These are phyloP conservation scores for Zelostemma sp. DNA, from an alignment of 1,140 invertebrate species.

Conservation along the genomic window DNA sequence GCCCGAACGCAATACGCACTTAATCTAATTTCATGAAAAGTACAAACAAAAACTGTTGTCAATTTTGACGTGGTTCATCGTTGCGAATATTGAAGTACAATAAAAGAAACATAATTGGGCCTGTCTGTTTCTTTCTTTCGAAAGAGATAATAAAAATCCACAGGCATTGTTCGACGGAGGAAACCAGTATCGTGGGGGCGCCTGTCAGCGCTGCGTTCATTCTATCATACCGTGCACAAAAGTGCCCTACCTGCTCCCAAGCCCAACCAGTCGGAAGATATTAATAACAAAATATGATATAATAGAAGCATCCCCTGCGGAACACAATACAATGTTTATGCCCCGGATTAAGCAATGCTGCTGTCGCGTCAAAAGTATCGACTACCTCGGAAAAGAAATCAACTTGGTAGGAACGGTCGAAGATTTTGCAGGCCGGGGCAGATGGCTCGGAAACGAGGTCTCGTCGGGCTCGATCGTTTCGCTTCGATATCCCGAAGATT, in stretches of 20 bases:
- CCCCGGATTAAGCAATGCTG: slow-evolving; percentile 64
- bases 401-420: slow-evolving; percentile 14
- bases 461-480: slow-evolving; percentile 41
- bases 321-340: slow-evolving; percentile 70
- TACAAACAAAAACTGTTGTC: neutral
- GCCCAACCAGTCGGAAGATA: slow-evolving; percentile 69
- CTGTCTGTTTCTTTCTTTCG: slow-evolving; percentile 12
- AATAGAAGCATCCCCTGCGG: slow-evolving; percentile 66
- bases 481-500: slow-evolving; percentile 58
- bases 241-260: slow-evolving; percentile 62
- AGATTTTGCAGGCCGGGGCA: slow-evolving; percentile 47
- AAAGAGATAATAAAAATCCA: slow-evolving; percentile 54
- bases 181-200: slow-evolving; percentile 52
- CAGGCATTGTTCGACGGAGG: slow-evolving; percentile 57
- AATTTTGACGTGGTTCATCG: neutral
- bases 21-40: neutral
- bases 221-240: slow-evolving; percentile 53
- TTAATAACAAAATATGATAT: slow-evolving; percentile 72
- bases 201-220: slow-evolving; percentile 53
- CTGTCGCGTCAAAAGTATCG: slow-evolving; percentile 57
- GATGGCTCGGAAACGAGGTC: slow-evolving; percentile 56
- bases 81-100: neutral
- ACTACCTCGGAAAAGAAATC: slow-evolving; percentile 35
- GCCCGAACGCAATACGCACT: no score
- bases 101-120: slow-evolving; percentile 16